Conservation (phyloP, 2,797 vertebrate genomes). For the Oryzias dopingdopingensis region DNA sequence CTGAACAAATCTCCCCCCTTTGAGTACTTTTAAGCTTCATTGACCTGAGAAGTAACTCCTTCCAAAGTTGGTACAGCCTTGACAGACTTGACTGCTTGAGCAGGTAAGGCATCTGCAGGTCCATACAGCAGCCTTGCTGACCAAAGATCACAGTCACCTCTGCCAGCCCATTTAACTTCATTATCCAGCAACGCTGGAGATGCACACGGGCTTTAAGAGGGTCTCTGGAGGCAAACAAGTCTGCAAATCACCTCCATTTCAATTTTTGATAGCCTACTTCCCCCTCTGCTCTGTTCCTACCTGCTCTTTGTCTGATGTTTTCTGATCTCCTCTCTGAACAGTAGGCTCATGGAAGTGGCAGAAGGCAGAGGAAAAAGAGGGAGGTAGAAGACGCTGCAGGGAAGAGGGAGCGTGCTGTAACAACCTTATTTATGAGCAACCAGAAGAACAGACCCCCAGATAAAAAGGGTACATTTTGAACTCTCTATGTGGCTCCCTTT, state of each 20-base stretch:
- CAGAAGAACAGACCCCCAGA: constrained; percentile 23
- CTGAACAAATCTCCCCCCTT: constrained; percentile 3
- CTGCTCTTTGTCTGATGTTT: constrained; percentile 12
- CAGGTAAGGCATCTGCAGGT: constrained; percentile 40
- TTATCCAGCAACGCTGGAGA: constrained; percentile 40
- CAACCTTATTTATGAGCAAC: constrained; percentile 28
- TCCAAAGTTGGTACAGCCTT: neutral
- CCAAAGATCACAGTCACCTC: constrained; percentile 33
- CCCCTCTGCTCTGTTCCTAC: constrained; percentile 18
- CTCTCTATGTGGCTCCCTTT: constrained; percentile 19
- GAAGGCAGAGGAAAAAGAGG: neutral
- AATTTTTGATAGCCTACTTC: constrained; percentile 30
- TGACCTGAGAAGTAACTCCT: neutral
- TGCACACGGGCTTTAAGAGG: constrained; percentile 17
- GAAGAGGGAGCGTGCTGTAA: constrained; percentile 21
- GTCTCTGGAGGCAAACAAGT: constrained; percentile 27
- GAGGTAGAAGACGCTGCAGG: constrained; percentile 9
- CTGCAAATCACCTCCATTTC: constrained; percentile 32
- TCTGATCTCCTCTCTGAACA: constrained; percentile 21
- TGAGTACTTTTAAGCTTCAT: constrained; percentile 14
- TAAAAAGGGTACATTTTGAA: constrained; percentile 43
- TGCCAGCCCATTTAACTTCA: constrained; percentile 32
- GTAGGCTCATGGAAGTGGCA: neutral
- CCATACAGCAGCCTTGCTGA: constrained; percentile 29
- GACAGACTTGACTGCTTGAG: constrained; percentile 33